Base-by-base conservation (phyloP, 37 sponge, comb jelly and placozoan species). In the Aplysina aerophoba region DNA sequence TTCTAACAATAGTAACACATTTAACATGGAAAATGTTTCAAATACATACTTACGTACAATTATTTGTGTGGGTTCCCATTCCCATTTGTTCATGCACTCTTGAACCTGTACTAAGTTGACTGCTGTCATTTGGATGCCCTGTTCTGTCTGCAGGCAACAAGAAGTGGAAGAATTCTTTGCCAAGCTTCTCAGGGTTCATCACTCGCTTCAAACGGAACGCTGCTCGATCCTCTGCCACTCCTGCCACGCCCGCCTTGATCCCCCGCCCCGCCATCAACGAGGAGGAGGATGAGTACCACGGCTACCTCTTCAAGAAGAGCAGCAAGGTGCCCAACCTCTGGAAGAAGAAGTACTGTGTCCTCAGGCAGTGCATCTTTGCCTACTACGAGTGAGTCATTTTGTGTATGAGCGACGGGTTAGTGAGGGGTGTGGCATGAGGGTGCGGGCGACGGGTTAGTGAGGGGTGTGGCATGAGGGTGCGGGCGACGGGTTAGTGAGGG, bases 261-360 rank as follows among this genome's bases (percentile, higher is more conserved):
- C 73, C 73, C 73, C 33, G 73, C 37, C 37, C 73, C 3, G 73
- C 73, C 73, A 33, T 71, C 35, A 71, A 71, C 73, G 89, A 92
- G 85, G 85, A 41, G 37, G 92, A 88, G 36, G 87, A 92, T 37
- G 56, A 68, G n/a, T 85, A 80, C 61, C 55, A 78, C 21, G 89
- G 89, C 55, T 83, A 83, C 71, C 80, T 92, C 24, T 66, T 55
- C 62, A 92, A 92, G 84, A 85, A 61, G 69, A 92, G 64, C 75
- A 61, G 64, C 53, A 83, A 41, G 77, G 88, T 87, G 5, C 83
- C 92, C 5, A 71, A 27, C 11, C 73, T 71, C 20, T 92, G 92
- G 92, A 92, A 92, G 72, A 92, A 86, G 84, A 88, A 79, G 69
- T 92, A 86, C 86, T 92, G 92, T 79, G 69, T 82, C 28, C 86